Conservation (phyloP, 2,888 invertebrate genomes). For the Pterostichus niger region DNA sequence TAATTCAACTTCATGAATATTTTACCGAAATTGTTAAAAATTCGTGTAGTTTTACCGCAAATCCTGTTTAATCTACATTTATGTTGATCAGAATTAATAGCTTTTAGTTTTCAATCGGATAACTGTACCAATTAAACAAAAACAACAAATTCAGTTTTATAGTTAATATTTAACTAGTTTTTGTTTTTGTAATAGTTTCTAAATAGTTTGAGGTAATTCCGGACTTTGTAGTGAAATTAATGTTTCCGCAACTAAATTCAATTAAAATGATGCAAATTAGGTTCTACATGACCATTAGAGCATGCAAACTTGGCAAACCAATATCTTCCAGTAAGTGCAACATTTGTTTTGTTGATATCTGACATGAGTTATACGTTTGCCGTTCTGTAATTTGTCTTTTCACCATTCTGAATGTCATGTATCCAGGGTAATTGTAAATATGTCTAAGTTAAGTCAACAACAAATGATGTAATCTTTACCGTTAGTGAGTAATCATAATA, state of each 20-base stretch:
- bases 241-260: conserved; percentile 9
- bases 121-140: not conserved
- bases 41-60: conserved; percentile 7
- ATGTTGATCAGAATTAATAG: conserved; percentile 6
- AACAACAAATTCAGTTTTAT: not conserved
- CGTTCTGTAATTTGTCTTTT: conserved; percentile 37
- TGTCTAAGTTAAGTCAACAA: conserved; percentile 28
- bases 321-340: conserved; percentile 20
- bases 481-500: not conserved
- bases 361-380: conserved; percentile 38
- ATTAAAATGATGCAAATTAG: conserved; percentile 36
- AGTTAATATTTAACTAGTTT: not conserved
- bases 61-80: not conserved
- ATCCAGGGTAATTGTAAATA: conserved; percentile 41
- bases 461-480: conserved; percentile 25
- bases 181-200: not conserved
- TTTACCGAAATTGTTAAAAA: conserved; percentile 2
- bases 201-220: not conserved
- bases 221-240: conserved; percentile 24
- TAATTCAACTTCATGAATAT: too few species aligned
- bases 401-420: conserved; percentile 34
- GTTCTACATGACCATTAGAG: conserved; percentile 44
- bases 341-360: conserved; percentile 39
- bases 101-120: conserved; percentile 24
- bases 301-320: conserved; percentile 35